Evolutionary conservation across 1,140 invertebrate genomes (phyloP), one percentile per base, ranked within the genome.

Genomic region (Temnothorax curvispinosus): DNA sequence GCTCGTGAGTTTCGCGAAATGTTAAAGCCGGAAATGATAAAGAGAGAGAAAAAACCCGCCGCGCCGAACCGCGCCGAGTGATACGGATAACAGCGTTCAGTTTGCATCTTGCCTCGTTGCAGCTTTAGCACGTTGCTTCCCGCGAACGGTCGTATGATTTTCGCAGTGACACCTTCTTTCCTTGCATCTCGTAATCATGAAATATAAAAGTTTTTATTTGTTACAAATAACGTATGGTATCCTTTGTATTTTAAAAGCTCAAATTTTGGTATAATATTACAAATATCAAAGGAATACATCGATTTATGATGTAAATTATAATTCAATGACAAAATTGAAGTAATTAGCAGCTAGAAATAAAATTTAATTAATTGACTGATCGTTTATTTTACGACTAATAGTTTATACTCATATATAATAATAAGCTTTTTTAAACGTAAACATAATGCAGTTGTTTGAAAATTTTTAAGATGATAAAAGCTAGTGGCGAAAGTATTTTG

Each of bases 1-100:
- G 54, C 54, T 69, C 54, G 88, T 71, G 87, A 89, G 88, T 86
- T 87, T 86, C 52, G 35, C 80, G 80, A 84, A 75, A 84, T 72
- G 69, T 75, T 84, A 21, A 11, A 75, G 67, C 27, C 11, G 41
- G 67, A 74, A 82, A 84, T 72, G 69, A 62, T 84, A 21, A 11
- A 75, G 67, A 27, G 67, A 74, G 74, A 74, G 54, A 50, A 84
- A 44, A 41, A 27, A 47, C 27, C 54, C 38, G 27, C 38, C 38
- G 38, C 38, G 47, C 27, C 27, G 47, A 41, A 41, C 38, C 3
- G 7, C 27, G 35, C 38, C 18, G 27, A 56, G n/a, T 69, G 80
- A 84, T 74, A 82, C 67, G 21, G 67, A 60, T 75, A 84, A 84
- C 35, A 8, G 52, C 32, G 13, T 84, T 71, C 78, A 32, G 78